These are phyloP conservation scores for Julus scandinavius DNA, from an alignment of 2,888 invertebrate species.

Conservation along the genomic window DNA sequence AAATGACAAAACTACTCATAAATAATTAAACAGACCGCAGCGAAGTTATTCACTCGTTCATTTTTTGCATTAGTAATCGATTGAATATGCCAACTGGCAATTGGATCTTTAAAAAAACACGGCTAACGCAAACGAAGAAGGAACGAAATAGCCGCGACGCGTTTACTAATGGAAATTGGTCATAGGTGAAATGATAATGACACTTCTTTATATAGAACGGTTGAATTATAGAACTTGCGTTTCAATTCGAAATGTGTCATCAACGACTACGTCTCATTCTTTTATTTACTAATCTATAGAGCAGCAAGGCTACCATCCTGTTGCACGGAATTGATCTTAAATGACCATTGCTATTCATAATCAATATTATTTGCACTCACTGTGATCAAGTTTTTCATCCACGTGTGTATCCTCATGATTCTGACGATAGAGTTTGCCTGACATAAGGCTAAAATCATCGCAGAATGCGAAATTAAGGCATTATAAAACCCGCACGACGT, in stretches of 20 bases:
- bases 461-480: constrained; percentile 46
- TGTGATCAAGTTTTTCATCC: constrained; percentile 15
- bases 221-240: not conserved
- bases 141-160: not conserved
- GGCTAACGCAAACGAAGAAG: not conserved
- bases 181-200: not conserved
- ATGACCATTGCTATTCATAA: not conserved
- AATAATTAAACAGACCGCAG: constrained; percentile 31
- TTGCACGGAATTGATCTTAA: not conserved
- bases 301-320: constrained; percentile 31
- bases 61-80: constrained; percentile 37
- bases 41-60: constrained; percentile 39
- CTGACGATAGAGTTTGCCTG: constrained; percentile 21
- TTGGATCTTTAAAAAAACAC: constrained; percentile 11
- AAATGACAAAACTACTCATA: not conserved
- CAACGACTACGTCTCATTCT: not conserved
- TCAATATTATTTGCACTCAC: constrained; percentile 3
- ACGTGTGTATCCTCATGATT: constrained; percentile 17
- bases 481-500: not conserved
- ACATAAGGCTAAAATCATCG: constrained; percentile 43
- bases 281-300: constrained; percentile 27
- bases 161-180: not conserved
- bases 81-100: constrained; percentile 37
- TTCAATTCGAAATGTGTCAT: not conserved
- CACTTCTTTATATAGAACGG: not conserved